Percentiles rank a stretch among this genome's conserved stretches.
phyloP scores from a whole-genome alignment of 2,113 vertebrate genomes.

The Upupa epops region DNA sequence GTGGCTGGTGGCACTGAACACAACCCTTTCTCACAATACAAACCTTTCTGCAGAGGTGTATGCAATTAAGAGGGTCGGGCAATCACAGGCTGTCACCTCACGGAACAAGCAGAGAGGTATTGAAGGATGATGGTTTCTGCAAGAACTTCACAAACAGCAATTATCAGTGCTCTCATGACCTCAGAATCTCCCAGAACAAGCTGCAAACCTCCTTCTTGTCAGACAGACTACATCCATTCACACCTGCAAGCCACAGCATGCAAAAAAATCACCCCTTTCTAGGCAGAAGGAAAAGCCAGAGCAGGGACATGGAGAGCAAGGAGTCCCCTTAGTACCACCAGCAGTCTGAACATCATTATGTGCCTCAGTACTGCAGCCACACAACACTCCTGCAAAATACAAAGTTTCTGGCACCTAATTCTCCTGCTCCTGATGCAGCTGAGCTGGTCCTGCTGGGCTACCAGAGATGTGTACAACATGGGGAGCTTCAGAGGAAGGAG shows the following conservation, averaged over 20 bases:
- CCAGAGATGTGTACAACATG: accelerated
- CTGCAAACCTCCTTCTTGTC: neutral
- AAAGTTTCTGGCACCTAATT: neutral
- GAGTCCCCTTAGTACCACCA: accelerated
- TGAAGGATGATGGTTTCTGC: neutral
- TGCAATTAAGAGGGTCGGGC: neutral
- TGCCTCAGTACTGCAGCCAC: neutral
- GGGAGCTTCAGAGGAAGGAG: neutral
- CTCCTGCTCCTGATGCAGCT: neutral
- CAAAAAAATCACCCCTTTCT: neutral
- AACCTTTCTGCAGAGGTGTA: neutral
- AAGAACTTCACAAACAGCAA: neutral
- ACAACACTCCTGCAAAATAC: accelerated
- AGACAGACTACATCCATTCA: neutral
- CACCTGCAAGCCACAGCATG: neutral
- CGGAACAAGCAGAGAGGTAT: neutral
- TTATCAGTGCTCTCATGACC: neutral
- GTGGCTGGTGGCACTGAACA: neutral
- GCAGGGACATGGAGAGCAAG: neutral
- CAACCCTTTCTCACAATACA: neutral
- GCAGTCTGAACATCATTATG: accelerated
- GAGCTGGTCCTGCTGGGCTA: neutral
- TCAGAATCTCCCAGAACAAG: neutral
- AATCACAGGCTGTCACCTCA: neutral
- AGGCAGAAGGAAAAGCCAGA: neutral